phyloP scores from a whole-genome alignment of 2,113 vertebrate genomes.

The Orthochromis malagaraziensis region DNA sequence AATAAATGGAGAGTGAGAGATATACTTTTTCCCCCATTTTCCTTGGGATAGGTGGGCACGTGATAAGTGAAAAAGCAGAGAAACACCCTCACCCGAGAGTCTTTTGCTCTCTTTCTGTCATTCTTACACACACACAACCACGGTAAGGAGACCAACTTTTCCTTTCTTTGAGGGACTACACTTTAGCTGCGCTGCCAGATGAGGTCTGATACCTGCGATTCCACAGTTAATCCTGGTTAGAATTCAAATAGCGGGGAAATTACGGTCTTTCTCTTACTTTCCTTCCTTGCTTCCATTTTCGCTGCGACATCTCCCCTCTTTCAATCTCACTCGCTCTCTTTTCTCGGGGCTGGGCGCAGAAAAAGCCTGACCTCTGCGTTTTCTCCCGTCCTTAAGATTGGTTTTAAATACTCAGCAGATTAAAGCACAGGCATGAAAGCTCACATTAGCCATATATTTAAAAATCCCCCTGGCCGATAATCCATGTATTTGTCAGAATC shows the following conservation, averaged over 20 bases:
- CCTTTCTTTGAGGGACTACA: conserved; percentile 32
- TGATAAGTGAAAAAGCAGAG: conserved; percentile 59
- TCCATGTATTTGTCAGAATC: conserved; percentile 76
- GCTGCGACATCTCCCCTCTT: conserved; percentile 3
- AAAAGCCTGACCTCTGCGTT: conserved; percentile 72
- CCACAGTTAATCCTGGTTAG: conserved; percentile 65
- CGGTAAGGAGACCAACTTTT: conserved; percentile 33
- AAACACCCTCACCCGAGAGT: neutral
- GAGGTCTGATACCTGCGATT: conserved; percentile 66
- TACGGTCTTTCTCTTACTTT: conserved; percentile 49
- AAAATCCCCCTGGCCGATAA: conserved; percentile 71
- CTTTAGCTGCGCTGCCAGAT: conserved; percentile 37
- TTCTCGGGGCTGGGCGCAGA: conserved; percentile 9
- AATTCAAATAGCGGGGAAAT: conserved; percentile 67
- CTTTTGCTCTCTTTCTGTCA: neutral
- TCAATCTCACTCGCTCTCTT: conserved; percentile 29
- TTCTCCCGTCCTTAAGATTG: conserved; percentile 69
- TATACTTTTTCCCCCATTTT: conserved; percentile 43
- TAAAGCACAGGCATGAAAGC: conserved; percentile 74
- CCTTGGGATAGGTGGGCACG: conserved; percentile 7
- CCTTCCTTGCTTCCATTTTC: conserved; percentile 25
- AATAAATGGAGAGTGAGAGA: conserved; percentile 15
- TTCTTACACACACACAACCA: neutral
- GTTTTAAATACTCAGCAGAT: conserved; percentile 77
- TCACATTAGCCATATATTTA: conserved; percentile 76